phyloP scores from a whole-genome alignment of 2,888 invertebrate genomes.

The Xylocampa areola region DNA sequence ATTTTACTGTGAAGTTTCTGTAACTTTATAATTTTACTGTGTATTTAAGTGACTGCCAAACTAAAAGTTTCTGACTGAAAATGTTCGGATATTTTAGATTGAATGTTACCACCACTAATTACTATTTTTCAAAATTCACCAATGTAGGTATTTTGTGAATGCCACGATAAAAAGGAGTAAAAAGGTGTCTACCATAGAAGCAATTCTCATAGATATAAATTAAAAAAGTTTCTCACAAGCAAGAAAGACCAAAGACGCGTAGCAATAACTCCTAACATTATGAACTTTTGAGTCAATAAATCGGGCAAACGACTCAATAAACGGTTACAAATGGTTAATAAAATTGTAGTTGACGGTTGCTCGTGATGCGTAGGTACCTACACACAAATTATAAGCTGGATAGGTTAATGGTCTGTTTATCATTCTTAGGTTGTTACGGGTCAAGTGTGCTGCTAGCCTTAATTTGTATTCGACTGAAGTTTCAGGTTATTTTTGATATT shows the following conservation, averaged over 20 bases:
- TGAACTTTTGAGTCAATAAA: slow-evolving; percentile 79
- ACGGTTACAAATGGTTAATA: slow-evolving; percentile 76
- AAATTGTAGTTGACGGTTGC: slow-evolving; percentile 63
- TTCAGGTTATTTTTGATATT: background rate
- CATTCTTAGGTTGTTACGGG: slow-evolving; percentile 26
- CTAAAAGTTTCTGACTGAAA: too few species aligned
- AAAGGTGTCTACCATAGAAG: too few species aligned
- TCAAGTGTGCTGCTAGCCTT: slow-evolving; percentile 5
- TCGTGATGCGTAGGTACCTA: slow-evolving; percentile 49
- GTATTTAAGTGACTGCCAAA: too few species aligned
- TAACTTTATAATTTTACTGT: too few species aligned
- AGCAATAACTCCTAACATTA: slow-evolving; percentile 65
- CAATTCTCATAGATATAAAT: background rate
- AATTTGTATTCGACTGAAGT: background rate
- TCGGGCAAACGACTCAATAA: slow-evolving; percentile 72
- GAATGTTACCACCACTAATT: too few species aligned
- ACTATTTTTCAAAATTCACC: too few species aligned
- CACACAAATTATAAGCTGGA: slow-evolving; percentile 62
- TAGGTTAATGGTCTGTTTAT: slow-evolving; percentile 49
- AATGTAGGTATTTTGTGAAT: too few species aligned
- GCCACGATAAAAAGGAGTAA: too few species aligned
- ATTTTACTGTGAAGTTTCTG: too few species aligned
- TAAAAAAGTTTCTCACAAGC: slow-evolving; percentile 3
- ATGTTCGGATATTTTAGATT: too few species aligned
- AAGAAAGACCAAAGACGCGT: slow-evolving; percentile 2